Conservation (phyloP, 1,140 invertebrate genomes). For the Bombus confusus region DNA sequence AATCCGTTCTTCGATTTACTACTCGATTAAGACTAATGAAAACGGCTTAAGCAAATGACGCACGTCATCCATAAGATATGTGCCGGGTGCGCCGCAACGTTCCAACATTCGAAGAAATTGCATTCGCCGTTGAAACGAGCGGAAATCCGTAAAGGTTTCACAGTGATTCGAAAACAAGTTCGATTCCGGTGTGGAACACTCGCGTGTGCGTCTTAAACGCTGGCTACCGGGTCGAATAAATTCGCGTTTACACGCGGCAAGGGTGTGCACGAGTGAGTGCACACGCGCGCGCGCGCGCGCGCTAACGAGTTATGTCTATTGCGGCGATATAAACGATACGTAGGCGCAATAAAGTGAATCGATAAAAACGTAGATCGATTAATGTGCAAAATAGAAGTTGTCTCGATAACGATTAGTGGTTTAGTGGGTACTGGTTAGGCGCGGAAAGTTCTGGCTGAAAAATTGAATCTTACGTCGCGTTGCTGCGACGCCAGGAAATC, state of each 20-base stretch:
- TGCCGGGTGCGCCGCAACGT: neutral
- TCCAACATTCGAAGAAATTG: neutral
- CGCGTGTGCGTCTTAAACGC: neutral
- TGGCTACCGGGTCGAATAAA: neutral
- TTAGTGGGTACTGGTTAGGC: neutral
- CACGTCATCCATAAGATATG: too few species aligned
- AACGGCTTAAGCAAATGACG: too few species aligned
- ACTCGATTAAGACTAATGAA: too few species aligned
- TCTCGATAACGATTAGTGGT: conserved; percentile 24
- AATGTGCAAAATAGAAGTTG: conserved; percentile 29
- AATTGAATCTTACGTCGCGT: neutral
- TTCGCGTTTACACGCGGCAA: neutral
- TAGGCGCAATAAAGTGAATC: conserved; percentile 8
- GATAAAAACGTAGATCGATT: conserved; percentile 16
- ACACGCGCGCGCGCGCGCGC: neutral
- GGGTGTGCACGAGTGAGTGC: neutral
- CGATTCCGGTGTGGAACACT: neutral
- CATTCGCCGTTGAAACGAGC: neutral
- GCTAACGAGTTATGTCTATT: conserved; percentile 2
- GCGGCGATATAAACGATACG: conserved; percentile 31
- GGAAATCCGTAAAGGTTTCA: conserved; percentile 47
- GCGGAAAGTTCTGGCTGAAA: neutral
- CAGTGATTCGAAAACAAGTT: conserved; percentile 42
- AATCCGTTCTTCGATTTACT: too few species aligned
- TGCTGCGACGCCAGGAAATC: neutral